Conservation (phyloP, 2,888 invertebrate species). For the Laspeyria flexula region DNA sequence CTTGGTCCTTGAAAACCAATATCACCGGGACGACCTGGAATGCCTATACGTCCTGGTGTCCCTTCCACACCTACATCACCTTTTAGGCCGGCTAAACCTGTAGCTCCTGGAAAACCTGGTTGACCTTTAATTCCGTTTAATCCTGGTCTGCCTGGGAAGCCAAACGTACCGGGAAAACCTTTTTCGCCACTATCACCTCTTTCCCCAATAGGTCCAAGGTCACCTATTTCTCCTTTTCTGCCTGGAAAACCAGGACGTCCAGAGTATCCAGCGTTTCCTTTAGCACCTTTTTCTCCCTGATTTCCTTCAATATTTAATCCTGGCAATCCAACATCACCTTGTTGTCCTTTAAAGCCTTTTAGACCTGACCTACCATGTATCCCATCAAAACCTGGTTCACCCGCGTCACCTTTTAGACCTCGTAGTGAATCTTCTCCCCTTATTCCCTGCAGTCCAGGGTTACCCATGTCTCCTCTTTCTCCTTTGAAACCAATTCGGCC, state of each 20-base stretch:
- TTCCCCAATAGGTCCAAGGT: slow-evolving; percentile 82
- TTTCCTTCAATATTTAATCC: slow-evolving; percentile 78
- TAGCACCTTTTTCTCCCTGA: slow-evolving; percentile 54
- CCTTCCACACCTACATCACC: slow-evolving; percentile 62
- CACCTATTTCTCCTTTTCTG: slow-evolving; percentile 86
- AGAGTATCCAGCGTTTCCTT: slow-evolving; percentile 84
- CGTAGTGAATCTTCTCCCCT: slow-evolving; percentile 87
- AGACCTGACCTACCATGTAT: slow-evolving; percentile 69
- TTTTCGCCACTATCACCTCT: slow-evolving; percentile 85
- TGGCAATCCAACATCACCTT: slow-evolving; percentile 70
- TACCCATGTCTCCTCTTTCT: slow-evolving; percentile 81
- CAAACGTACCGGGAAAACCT: slow-evolving; percentile 83
- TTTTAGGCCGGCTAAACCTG: slow-evolving; percentile 65
- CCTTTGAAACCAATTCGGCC: slow-evolving; percentile 78
- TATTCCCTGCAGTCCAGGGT: slow-evolving; percentile 82
- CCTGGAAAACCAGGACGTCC: slow-evolving; percentile 83
- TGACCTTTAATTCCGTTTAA: slow-evolving; percentile 63
- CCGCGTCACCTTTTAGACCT: slow-evolving; percentile 87
- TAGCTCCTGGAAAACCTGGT: slow-evolving; percentile 81
- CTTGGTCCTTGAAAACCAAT: slow-evolving; percentile 65
- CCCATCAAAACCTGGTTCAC: slow-evolving; percentile 76
- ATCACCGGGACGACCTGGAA: slow-evolving; percentile 85
- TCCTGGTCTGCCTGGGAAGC: slow-evolving; percentile 86
- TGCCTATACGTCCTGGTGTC: slow-evolving; percentile 73
- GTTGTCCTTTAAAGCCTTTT: slow-evolving; percentile 28